Evolutionary conservation across 1,140 invertebrate species (phyloP).

Genomic region (Pseudomyrmex gracilis): DNA sequence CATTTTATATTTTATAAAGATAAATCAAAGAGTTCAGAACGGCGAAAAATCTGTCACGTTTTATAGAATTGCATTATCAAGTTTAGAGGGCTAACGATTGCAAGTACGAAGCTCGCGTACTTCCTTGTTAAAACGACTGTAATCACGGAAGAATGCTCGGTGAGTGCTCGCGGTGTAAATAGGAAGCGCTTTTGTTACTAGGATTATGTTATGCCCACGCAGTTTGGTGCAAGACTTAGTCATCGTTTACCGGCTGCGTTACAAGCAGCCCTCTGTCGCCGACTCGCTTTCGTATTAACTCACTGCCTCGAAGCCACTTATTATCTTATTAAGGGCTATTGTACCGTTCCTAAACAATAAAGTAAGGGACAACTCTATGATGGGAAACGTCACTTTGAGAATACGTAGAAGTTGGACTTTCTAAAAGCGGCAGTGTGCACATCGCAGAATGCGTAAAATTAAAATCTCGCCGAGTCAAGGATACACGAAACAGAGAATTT

Average conservation of each 20-base stretch:
- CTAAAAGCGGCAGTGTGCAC: not conserved
- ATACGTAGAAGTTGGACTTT: conserved; percentile 10
- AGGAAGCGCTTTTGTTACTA: conserved; percentile 43
- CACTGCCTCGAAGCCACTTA: conserved; percentile 46
- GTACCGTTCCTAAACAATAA: conserved; percentile 57
- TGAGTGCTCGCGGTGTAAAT: conserved; percentile 14
- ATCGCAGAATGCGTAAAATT: conserved; percentile 13
- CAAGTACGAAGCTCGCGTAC: not conserved
- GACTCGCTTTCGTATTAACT: conserved; percentile 54
- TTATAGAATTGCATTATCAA: not conserved
- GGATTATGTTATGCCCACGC: conserved; percentile 44
- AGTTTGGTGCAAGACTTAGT: conserved; percentile 50
- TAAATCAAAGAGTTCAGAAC: not conserved
- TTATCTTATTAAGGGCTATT: conserved; percentile 54
- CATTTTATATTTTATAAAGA: not conserved
- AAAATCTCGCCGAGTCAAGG: not conserved
- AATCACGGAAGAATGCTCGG: not conserved
- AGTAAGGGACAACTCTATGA: conserved; percentile 10
- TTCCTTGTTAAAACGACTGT: not conserved
- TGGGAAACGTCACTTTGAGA: conserved; percentile 11
- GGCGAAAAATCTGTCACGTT: not conserved
- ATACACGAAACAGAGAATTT: not conserved
- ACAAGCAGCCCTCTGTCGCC: conserved; percentile 20
- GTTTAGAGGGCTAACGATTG: not conserved
- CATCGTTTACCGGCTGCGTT: conserved; percentile 39